These are phyloP conservation scores for Polia nebulosa DNA, from an alignment of 2,888 invertebrate genomes.

Conservation along the genomic window DNA sequence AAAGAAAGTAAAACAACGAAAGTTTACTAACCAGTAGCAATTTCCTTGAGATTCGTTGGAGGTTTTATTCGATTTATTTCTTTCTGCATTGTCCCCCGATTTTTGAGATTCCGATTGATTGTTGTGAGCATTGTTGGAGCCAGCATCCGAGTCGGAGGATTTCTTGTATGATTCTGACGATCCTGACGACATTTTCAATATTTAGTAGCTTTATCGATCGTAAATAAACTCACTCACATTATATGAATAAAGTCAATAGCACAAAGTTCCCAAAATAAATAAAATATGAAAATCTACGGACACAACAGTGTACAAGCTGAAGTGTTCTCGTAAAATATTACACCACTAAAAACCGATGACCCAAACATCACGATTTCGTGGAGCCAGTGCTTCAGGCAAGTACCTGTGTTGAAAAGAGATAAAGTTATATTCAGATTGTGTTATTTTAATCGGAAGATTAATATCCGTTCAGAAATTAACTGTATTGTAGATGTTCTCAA, in stretches of 20 bases:
- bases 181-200: conserved; percentile 70
- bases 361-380: not conserved
- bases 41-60: conserved; percentile 81
- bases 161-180: conserved; percentile 73
- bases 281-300: conserved; percentile 9
- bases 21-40: conserved; percentile 83
- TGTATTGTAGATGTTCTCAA: too few species aligned
- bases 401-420: conserved; percentile 5
- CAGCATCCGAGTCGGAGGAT: conserved; percentile 74
- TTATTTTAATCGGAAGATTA: conserved; percentile 5
- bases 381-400: conserved; percentile 19
- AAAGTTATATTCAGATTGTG: fast-evolving
- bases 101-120: conserved; percentile 84
- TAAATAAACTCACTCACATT: conserved; percentile 45
- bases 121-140: conserved; percentile 71
- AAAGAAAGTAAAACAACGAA: conserved; percentile 22
- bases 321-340: conserved; percentile 17
- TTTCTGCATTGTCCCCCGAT: conserved; percentile 79
- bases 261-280: conserved; percentile 28
- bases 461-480: conserved; percentile 38
- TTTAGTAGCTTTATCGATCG: conserved; percentile 19
- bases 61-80: conserved; percentile 79
- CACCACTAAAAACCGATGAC: not conserved
- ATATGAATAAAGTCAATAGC: conserved; percentile 12
- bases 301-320: conserved; percentile 23